Conservation (phyloP, 2,797 vertebrate species). For the Poeciliopsis turneri region DNA sequence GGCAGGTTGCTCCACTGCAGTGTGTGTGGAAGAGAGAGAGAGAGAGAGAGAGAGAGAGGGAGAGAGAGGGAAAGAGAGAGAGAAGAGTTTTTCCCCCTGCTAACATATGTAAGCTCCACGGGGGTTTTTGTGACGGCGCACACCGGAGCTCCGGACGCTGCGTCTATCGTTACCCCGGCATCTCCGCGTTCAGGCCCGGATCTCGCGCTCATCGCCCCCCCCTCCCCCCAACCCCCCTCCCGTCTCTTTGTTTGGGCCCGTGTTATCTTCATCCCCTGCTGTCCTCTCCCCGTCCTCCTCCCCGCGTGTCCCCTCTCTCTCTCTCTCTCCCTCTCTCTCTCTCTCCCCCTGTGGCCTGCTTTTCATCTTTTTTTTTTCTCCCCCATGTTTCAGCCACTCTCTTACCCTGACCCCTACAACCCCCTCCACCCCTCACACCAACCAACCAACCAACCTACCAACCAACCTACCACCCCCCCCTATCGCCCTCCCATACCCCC, state of each 20-base stretch:
- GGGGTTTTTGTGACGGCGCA: conserved; percentile 59
- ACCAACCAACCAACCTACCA: conserved; percentile 9
- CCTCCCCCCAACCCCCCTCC: conserved; percentile 18
- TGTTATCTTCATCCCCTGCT: conserved; percentile 72
- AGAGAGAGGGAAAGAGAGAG: background rate
- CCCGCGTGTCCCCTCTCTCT: conserved; percentile 49
- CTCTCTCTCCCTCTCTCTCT: conserved; percentile 25
- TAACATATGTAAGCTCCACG: conserved; percentile 71
- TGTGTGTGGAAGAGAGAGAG: background rate
- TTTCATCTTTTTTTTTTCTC: conserved; percentile 57
- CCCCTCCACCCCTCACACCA: conserved; percentile 10
- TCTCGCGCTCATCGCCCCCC: conserved; percentile 44
- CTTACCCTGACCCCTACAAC: conserved; percentile 5
- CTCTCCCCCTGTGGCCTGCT: conserved; percentile 60
- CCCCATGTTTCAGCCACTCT: conserved; percentile 29
- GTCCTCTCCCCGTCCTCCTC: conserved; percentile 66
- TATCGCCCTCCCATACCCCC: conserved; percentile 54
- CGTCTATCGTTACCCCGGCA: conserved; percentile 66
- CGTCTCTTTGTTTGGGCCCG: conserved; percentile 64
- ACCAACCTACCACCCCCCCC: conserved; percentile 24
- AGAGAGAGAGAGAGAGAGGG: too few relatives aligned
- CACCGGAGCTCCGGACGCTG: conserved; percentile 61
- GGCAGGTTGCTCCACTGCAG: conserved; percentile 70
- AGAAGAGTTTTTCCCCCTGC: conserved; percentile 51
- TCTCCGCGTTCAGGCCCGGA: conserved; percentile 50